phyloP scores from a whole-genome alignment of 2,888 invertebrate species.

The Leptogaster cylindrica region DNA sequence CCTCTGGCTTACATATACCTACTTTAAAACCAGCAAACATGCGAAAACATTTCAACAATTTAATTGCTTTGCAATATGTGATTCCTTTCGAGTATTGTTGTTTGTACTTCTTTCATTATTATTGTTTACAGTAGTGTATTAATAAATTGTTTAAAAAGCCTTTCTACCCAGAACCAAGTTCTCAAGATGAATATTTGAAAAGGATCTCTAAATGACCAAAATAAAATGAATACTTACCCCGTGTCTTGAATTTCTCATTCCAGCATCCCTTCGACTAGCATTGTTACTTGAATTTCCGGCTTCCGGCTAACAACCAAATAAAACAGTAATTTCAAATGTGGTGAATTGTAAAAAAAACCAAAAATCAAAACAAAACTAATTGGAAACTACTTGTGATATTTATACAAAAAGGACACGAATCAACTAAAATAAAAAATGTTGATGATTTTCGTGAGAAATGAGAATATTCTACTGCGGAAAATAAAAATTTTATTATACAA shows the following conservation, averaged over 20 bases:
- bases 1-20: no score
- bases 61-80: no score
- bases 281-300: conserved; percentile 52
- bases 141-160: no score
- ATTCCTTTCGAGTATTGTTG: no score
- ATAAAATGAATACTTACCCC: conserved; percentile 53
- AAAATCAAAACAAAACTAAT: no score
- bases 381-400: conserved; percentile 3
- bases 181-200: no score
- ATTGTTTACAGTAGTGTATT: no score
- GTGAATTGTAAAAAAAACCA: conserved; percentile 49
- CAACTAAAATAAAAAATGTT: conserved; percentile 49
- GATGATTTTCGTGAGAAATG: conserved; percentile 60
- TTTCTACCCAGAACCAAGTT: no score
- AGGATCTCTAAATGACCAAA: not conserved
- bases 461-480: not conserved
- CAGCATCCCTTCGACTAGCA: conserved; percentile 54
- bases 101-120: no score
- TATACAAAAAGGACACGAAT: conserved; percentile 9
- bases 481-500: not conserved
- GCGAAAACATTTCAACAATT: no score
- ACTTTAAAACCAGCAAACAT: no score
- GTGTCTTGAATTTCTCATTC: conserved; percentile 53
- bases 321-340: conserved; percentile 53
- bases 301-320: conserved; percentile 53